Evolutionary conservation across 2,888 invertebrate genomes (phyloP), one percentile per base, ranked within the genome.

Genomic region (Cheilosia urbana): DNA sequence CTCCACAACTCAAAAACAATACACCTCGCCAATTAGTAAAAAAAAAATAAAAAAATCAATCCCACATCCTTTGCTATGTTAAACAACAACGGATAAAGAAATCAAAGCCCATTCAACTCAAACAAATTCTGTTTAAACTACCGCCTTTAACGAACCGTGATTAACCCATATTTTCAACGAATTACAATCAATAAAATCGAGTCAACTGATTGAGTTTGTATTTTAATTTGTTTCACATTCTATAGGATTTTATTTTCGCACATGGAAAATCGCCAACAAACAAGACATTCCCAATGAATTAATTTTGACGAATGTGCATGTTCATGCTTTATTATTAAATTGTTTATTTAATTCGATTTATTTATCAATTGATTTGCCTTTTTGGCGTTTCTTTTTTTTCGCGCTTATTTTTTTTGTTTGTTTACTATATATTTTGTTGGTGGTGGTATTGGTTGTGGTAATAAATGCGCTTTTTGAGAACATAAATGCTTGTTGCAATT

Each of bases 61-160:
- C 9, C 9, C 27, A 19, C 17, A 17, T 45, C 62, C 45, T 62
- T 62, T 62, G 45, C 30, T 6, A 47, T 62, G 45, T 17, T 21
- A 37, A 65, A 6, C 11, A 13, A 34, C 4, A 19, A 4, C 11
- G n/a, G 9, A 45, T 27, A 66, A 47, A 57, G 15, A 57, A 66
- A 76, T 66, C 58, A 58, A 19, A 76, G 37, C 7, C 37, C 15
- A 37, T 51, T 58, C 13, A 58, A 58, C 49, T 34, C 47, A 65
- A 63, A 57, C 30, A 65, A 65, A 63, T 53, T 27, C 42, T 42
- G 15, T n/a, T 63, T 19, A 11, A 55, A 47, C 47, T 51, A 15
- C 53, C 42, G 17, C 19, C 45, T 75, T 55, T 57, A 63, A 53
- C 51, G 60, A 72, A 62, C 60, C 40, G 27, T 51, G 11, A 60